A percentile compares a stretch with the other conserved stretches of the same genome.
phyloP scores from a whole-genome alignment of 2,888 invertebrate genomes.

The Catocala nupta region DNA sequence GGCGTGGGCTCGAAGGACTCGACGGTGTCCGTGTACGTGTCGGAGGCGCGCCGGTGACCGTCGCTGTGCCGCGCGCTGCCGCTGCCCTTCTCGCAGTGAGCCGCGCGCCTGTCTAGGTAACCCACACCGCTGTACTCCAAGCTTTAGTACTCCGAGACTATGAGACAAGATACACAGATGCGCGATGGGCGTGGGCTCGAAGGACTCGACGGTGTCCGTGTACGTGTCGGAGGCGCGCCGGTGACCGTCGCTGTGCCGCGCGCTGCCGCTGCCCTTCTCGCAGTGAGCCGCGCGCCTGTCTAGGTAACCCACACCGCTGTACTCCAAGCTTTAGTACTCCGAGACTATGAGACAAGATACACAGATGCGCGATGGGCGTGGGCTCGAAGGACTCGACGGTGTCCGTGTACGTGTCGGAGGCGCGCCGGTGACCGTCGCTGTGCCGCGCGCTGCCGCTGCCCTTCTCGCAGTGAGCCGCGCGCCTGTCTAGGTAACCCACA shows the following conservation, averaged over 20 bases:
- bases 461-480: conserved; percentile 50
- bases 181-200: conserved; percentile 95
- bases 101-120: conserved; percentile 35
- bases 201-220: conserved; percentile 94
- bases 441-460: conserved; percentile 72
- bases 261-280: conserved; percentile 66
- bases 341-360: too few species aligned
- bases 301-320: conserved; percentile 9
- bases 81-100: conserved; percentile 55
- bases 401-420: conserved; percentile 92
- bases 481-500: conserved; percentile 10
- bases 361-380: conserved; percentile 92
- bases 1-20: conserved; percentile 96
- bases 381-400: conserved; percentile 95
- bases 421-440: conserved; percentile 90
- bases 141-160: too few species aligned
- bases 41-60: conserved; percentile 91
- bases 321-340: too few species aligned
- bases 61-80: conserved; percentile 78
- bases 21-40: conserved; percentile 93
- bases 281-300: conserved; percentile 44
- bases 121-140: conserved; percentile 1
- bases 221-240: conserved; percentile 91
- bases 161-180: too few species aligned
- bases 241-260: conserved; percentile 88